These are phyloP conservation scores for Hippoglossus hippoglossus DNA, from an alignment of 2,797 vertebrate species.

Conservation along the genomic window DNA sequence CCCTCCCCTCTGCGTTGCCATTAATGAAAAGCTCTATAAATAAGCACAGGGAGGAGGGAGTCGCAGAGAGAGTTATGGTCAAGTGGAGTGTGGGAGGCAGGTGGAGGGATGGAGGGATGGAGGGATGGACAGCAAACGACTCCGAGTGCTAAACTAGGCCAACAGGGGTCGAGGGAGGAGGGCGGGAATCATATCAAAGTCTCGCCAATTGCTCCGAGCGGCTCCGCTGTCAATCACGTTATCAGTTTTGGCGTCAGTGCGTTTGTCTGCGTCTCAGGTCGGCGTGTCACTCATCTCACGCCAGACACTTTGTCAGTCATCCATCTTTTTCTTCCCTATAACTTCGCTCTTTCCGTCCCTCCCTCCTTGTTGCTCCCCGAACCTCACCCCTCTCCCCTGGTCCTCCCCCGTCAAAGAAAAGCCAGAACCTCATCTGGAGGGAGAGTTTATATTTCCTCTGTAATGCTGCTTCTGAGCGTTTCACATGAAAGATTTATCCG, in stretches of 20 bases:
- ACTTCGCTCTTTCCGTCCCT: constrained; percentile 3
- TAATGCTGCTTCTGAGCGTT: constrained; percentile 55
- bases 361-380: constrained; percentile 8
- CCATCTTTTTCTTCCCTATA: constrained; percentile 27
- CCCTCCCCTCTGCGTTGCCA: constrained; percentile 36
- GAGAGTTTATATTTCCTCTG: constrained; percentile 80
- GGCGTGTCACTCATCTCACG: constrained; percentile 53
- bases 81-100: constrained; percentile 54
- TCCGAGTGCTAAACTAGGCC: constrained; percentile 61
- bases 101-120: constrained; percentile 35
- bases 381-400: neutral
- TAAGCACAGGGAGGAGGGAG: constrained; percentile 43
- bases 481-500: constrained; percentile 73
- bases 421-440: constrained; percentile 63
- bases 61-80: constrained; percentile 32
- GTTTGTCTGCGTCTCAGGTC: constrained; percentile 46
- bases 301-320: constrained; percentile 64
- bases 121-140: constrained; percentile 31
- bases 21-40: constrained; percentile 74
- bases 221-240: constrained; percentile 58
- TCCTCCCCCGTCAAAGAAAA: constrained; percentile 17
- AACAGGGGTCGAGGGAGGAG: constrained; percentile 44
- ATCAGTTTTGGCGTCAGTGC: constrained; percentile 66
- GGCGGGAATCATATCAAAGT: constrained; percentile 53
- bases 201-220: constrained; percentile 31